A percentile compares a stretch with the other conserved stretches of the same genome.
These are phyloP conservation scores for Nibea coibor DNA, from an alignment of 2,113 vertebrate species.

Conservation along the genomic window DNA sequence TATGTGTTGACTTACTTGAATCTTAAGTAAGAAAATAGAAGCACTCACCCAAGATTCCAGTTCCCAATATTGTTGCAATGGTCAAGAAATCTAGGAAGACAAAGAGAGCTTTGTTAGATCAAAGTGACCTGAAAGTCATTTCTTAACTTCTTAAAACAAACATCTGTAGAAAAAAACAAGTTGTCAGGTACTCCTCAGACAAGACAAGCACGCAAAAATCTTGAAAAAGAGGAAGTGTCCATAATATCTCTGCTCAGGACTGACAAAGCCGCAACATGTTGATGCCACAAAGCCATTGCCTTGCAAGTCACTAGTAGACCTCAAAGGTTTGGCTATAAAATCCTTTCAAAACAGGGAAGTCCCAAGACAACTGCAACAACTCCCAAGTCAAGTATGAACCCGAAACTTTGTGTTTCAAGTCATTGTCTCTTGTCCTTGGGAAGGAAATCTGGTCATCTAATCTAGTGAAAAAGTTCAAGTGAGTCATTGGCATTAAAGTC, in stretches of 20 bases:
- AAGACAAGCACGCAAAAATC: no score
- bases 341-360: background rate
- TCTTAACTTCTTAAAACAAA: background rate
- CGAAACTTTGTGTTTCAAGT: background rate
- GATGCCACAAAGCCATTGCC: background rate
- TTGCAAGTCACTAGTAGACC: background rate
- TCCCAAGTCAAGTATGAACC: background rate
- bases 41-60: conserved; percentile 82
- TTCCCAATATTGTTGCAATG: conserved; percentile 82
- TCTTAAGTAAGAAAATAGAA: background rate
- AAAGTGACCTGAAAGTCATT: background rate
- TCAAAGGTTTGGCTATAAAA: background rate
- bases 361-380: background rate
- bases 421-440: background rate
- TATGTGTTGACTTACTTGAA: no score
- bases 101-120: conserved; percentile 21
- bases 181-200: background rate
- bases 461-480: no score
- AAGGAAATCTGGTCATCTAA: no score
- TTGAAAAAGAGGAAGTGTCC: no score
- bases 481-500: no score
- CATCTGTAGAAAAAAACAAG: background rate
- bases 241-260: background rate
- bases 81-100: conserved; percentile 79
- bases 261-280: background rate